Evolutionary conservation across 2,888 invertebrate genomes (phyloP).

Genomic region (Ommatoiulus sabulosus): DNA sequence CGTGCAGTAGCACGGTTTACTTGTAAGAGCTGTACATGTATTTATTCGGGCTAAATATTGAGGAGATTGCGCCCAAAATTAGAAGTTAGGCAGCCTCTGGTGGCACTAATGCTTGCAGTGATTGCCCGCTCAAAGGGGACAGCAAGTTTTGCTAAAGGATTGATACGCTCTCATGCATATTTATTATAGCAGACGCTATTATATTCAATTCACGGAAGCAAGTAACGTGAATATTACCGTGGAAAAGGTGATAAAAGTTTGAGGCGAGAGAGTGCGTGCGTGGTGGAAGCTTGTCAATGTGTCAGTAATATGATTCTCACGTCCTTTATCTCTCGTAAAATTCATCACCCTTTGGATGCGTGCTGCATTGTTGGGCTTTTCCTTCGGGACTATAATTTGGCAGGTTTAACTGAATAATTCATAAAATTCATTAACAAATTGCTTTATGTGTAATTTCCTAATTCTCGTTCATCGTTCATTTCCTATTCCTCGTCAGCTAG

Average conservation of each 20-base stretch:
- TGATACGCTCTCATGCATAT: slow-evolving; percentile 19
- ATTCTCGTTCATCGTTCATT: slow-evolving; percentile 17
- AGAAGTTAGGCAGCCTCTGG: not conserved
- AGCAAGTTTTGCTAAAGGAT: not conserved
- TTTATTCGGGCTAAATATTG: not conserved
- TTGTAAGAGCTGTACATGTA: too few relatives aligned
- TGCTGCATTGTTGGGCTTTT: slow-evolving; percentile 11
- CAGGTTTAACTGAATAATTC: slow-evolving; percentile 48
- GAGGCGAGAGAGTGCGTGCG: not conserved
- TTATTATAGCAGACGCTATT: not conserved
- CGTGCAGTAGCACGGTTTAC: too few relatives aligned
- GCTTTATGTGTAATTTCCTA: slow-evolving; percentile 47
- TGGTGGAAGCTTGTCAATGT: slow-evolving; percentile 10
- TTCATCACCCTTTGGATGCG: slow-evolving; percentile 38
- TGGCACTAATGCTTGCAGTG: not conserved
- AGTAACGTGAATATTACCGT: slow-evolving; percentile 38
- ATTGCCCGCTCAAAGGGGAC: not conserved
- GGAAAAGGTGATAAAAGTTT: slow-evolving; percentile 19
- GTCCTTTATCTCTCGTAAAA: slow-evolving; percentile 38
- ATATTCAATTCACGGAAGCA: slow-evolving; percentile 47
- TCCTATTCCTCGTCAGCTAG: not conserved
- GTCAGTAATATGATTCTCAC: slow-evolving; percentile 47
- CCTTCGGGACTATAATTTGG: slow-evolving; percentile 30
- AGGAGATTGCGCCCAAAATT: not conserved
- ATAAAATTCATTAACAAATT: slow-evolving; percentile 47